These are phyloP conservation scores for Phrynosoma blainvillii DNA, from an alignment of 2,113 vertebrate species.

Conservation along the genomic window DNA sequence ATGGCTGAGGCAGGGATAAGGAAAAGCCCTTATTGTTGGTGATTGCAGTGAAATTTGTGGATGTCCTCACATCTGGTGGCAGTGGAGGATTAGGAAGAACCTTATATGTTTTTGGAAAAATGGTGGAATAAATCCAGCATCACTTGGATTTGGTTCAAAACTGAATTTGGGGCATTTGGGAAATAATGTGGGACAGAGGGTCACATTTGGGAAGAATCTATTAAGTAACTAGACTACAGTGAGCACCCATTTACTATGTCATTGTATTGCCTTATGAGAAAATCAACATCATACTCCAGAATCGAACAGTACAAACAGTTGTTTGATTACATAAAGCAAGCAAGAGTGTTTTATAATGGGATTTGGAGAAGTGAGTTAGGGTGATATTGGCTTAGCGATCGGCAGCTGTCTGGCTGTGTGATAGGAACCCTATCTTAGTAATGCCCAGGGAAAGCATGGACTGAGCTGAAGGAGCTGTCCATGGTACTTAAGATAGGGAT, in stretches of 20 bases:
- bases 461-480: not conserved
- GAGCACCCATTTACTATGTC: not conserved
- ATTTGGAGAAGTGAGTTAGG: not conserved
- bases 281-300: not conserved
- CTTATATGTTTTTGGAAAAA: too few species aligned
- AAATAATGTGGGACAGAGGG: too few species aligned
- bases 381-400: not conserved
- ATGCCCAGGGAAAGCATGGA: rapidly evolving
- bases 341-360: not conserved
- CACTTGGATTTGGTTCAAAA: too few species aligned
- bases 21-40: too few species aligned
- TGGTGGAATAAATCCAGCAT: too few species aligned
- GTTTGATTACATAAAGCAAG: not conserved
- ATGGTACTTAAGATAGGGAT: not conserved
- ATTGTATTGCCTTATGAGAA: not conserved
- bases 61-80: too few species aligned
- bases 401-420: not conserved
- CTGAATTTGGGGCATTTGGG: too few species aligned
- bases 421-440: not conserved
- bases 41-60: too few species aligned
- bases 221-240: too few species aligned
- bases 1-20: too few species aligned
- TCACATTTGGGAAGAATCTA: too few species aligned
- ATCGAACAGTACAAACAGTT: not conserved
- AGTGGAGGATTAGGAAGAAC: too few species aligned